Conservation (phyloP, 1,140 invertebrate species). For the Condylostylus longicornis region DNA sequence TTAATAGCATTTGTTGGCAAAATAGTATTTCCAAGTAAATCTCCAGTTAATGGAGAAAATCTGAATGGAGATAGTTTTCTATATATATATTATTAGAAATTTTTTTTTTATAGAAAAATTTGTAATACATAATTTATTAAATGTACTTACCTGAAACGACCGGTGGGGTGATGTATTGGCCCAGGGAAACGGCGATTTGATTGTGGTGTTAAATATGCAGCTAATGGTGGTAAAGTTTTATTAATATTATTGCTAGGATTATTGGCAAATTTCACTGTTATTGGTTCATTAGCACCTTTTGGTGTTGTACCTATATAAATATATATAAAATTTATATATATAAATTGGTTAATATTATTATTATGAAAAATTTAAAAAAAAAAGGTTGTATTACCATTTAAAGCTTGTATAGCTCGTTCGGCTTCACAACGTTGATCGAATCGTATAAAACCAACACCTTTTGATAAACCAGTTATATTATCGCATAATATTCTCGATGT, state of each 20-base stretch:
- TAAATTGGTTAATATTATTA: too few relatives aligned
- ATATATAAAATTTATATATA: too few relatives aligned
- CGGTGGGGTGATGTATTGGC: slow-evolving; percentile 55
- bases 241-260: slow-evolving; percentile 35
- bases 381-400: slow-evolving; percentile 34
- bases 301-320: slow-evolving; percentile 37
- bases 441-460: slow-evolving; percentile 38
- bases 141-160: slow-evolving; percentile 75
- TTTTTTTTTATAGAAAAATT: too few relatives aligned
- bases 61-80: too few relatives aligned
- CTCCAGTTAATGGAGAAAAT: slow-evolving; percentile 78
- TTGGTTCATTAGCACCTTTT: slow-evolving; percentile 34
- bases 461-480: slow-evolving; percentile 49
- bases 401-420: slow-evolving; percentile 36
- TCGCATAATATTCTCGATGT: slow-evolving; percentile 68
- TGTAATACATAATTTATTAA: too few relatives aligned
- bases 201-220: slow-evolving; percentile 31
- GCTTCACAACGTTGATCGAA: slow-evolving; percentile 38
- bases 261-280: slow-evolving; percentile 39
- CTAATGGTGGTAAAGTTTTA: slow-evolving; percentile 16
- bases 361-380: too few relatives aligned
- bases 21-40: slow-evolving; percentile 53
- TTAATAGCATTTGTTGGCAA: slow-evolving; percentile 43
- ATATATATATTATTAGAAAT: too few relatives aligned
- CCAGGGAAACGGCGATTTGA: slow-evolving; percentile 61